Evolutionary conservation across 1,140 invertebrate genomes (phyloP), one percentile per base, ranked within the genome.

Genomic region (Pantala flavescens): DNA sequence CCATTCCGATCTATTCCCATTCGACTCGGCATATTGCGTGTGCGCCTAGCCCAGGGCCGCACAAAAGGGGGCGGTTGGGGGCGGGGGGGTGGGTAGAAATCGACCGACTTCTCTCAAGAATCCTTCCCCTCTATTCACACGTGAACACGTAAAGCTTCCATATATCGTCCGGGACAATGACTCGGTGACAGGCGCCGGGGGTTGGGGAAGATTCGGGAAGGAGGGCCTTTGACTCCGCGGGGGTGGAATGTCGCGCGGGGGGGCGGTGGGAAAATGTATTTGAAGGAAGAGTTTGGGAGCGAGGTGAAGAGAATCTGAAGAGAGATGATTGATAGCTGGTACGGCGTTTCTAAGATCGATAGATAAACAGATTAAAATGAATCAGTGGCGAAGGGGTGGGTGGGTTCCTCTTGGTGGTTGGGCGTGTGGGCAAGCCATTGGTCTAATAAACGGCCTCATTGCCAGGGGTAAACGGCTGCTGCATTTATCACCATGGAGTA

Each of bases 321-420:
- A 63, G 49, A 21, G n/a, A 63, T 63, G 49, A 63, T 63, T 63
- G 49, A 63, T 63, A 63, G 49, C n/a, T 63, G 49, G 49, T 3
- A 63, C 12, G n/a, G n/a, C 14, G 16, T 16, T 16, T 16, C n/a
- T 21, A 21, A 63, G 49, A 63, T 63, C 49, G 49, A 63, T 63
- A 63, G 49, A 63, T 63, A 63, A 63, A 63, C 49, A 63, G 49
- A 63, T 63, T 63, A 63, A 63, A 63, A 63, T 63, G 49, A 63
- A 63, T 63, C 49, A 63, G 49, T 63, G 49, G 49, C 5, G n/a
- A 5, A 63, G n/a, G 12, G n/a, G 12, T 3, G 5, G 49, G 49
- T 3, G 49, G 12, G 9, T 36, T 36, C 28, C 28, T 36, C 28
- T 5, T 36, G 28, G 28, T 36, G 28, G 28, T 9, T 36, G 49